Evolutionary conservation across 2,888 invertebrate species (phyloP), one percentile per base, ranked within the genome.

Genomic region (Crepidodera aurea): DNA sequence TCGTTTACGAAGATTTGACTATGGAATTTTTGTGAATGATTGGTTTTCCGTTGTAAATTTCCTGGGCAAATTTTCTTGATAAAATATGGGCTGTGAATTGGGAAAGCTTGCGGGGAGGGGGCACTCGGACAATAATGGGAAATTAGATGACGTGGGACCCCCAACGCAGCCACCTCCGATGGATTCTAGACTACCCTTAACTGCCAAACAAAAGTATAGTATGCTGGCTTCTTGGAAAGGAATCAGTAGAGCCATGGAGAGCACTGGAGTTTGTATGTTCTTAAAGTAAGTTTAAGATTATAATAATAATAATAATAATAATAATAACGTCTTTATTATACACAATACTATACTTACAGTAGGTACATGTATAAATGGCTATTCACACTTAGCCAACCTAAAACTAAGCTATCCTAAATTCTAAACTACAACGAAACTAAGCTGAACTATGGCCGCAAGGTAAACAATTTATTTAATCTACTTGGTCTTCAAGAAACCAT

Each of bases 181-280:
- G 27, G 94, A 94, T 79, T 90, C 92, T 0, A 83, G 91, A 72
- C 84, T 94, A 65, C 94, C 94, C 0, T 84, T 94, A 62, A 93
- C 91, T 0, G 92, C 92, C 15, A 89, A 90, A 77, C 94, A 95
- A 84, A 93, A 91, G 82, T 95, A 92, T 82, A 90, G 88, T 71
- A 92, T 95, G 85, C 85, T 92, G 68, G 94, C 94, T 1, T 94
- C 93, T 8, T 95, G 95, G 95, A 94, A 93, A 76, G 94, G 92
- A 22, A 94, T 95, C 73, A 89, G 91, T 69, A 86, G 94, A 69
- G 94, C 94, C 10, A 91, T 94, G 88, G 92, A 93, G 81, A 88
- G 90, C 57, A 94, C 94, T 44, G 94, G 94, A 51, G 89, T 94
- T 71, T 89, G 89, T 82, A 95, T 95, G 94, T 94, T 95, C 81